These are phyloP conservation scores for Seriola quinqueradiata DNA, from an alignment of 2,113 vertebrate species.

Conservation along the genomic window DNA sequence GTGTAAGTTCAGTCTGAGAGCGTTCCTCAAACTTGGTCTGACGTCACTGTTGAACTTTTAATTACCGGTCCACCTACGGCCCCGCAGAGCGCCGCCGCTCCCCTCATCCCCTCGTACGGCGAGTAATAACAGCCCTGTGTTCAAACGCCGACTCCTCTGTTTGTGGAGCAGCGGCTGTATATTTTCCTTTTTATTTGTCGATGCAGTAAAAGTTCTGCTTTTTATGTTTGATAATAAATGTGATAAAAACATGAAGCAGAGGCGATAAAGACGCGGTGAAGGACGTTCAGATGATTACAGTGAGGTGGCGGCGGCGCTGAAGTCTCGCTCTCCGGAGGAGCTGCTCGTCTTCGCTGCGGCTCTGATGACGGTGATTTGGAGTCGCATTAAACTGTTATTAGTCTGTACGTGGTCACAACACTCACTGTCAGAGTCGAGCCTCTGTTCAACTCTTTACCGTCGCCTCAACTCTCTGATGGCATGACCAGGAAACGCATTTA, in stretches of 20 bases:
- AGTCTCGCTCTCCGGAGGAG: neutral
- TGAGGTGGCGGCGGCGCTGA: neutral
- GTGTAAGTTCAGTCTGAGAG: neutral
- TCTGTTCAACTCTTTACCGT: too few relatives aligned
- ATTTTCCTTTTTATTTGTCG: neutral
- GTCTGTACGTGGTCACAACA: neutral
- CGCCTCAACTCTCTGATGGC: neutral
- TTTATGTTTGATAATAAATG: conserved; percentile 28
- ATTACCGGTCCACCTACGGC: neutral
- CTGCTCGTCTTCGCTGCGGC: neutral
- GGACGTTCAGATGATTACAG: conserved; percentile 17
- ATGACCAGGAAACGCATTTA: too few relatives aligned
- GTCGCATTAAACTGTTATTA: neutral
- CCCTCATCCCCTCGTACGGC: neutral
- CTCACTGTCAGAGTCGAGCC: neutral
- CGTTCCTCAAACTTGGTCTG: neutral
- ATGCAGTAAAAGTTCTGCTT: conserved; percentile 1
- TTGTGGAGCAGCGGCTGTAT: neutral
- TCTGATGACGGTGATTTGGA: conserved; percentile 10
- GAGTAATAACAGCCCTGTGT: conserved; percentile 1
- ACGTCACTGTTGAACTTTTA: conserved; percentile 9
- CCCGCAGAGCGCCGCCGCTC: neutral
- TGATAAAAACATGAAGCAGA: conserved; percentile 5
- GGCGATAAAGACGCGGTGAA: conserved; percentile 27
- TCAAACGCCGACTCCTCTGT: neutral